Evolutionary conservation across 2,888 invertebrate genomes (phyloP).

Genomic region (Pristionchus fissidentatus): DNA sequence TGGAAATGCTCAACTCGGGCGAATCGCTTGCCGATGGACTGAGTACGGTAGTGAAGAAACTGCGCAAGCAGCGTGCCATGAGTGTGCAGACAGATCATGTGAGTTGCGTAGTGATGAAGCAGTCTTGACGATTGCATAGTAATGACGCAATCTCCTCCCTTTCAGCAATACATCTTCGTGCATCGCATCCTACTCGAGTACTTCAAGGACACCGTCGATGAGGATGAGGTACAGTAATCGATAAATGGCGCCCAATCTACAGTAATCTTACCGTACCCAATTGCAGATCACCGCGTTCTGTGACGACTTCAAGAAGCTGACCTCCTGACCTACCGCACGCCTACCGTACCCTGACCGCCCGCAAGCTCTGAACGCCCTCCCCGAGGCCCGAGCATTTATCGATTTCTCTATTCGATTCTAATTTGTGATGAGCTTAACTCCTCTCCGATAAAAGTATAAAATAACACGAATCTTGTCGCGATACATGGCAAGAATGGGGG

Average conservation of each 20-base stretch:
- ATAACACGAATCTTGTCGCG: too few relatives aligned
- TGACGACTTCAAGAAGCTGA: not conserved
- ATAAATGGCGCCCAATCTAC: not conserved
- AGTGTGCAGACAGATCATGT: slow-evolving; percentile 27
- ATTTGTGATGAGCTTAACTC: slow-evolving; percentile 20
- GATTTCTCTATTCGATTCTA: too few relatives aligned
- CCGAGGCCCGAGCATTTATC: too few relatives aligned
- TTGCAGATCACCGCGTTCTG: not conserved
- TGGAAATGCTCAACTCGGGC: slow-evolving; percentile 10
- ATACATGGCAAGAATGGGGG: too few relatives aligned
- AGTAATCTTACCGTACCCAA: not conserved
- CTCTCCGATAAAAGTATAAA: not conserved
- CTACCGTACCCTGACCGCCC: too few relatives aligned
- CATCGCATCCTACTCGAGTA: slow-evolving; percentile 57
- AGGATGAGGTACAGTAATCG: slow-evolving; percentile 4
- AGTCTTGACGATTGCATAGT: too few relatives aligned
- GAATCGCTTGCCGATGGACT: not conserved
- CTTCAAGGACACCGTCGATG: slow-evolving; percentile 53
- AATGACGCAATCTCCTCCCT: not conserved
- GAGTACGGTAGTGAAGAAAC: slow-evolving; percentile 2
- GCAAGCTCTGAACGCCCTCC: too few relatives aligned
- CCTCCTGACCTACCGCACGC: too few relatives aligned
- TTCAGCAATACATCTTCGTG: slow-evolving; percentile 57
- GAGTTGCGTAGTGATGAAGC: not conserved
- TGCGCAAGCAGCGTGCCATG: not conserved